Evolutionary conservation across 2,113 vertebrate species (phyloP), one percentile per base, ranked within the genome.

Genomic region (Guaruba guarouba): DNA sequence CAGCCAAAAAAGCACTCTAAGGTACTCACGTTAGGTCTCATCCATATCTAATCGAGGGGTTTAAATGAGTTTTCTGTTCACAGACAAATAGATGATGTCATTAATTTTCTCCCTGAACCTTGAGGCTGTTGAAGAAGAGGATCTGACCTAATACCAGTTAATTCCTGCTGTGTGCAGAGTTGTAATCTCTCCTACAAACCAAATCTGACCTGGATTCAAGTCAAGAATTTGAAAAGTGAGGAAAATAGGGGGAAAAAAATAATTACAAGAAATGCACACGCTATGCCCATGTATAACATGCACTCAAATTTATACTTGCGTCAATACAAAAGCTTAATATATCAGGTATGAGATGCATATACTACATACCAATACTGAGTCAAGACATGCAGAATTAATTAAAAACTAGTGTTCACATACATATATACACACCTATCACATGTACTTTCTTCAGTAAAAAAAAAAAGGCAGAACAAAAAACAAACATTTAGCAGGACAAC

Each of bases 111-210:
- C 62, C 41, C 37, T 62, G 70, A 95, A 89, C 74, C 69, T 13
- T 44, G 57, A 89, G 61, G 77, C 11, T 95, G 77, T 66, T 18
- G 28, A 93, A 81, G 94, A 92, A 73, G 83, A 93, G 68, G 79
- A 95, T 89, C 88, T 95, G 95, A 96, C 81, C 83, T 96, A 96
- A 96, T 92, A 93, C 88, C 88, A 91, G 92, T 79, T 97, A 97
- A 95, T 96, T 91, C 95, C 95, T 68, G 66, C 80, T 92, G 73
- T 77, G 73, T 76, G 44, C 88, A 91, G 86, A 92, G 86, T 33
- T 93, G 83, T 96, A 93, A 96, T 88, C 96, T 87, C 86, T 76
- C 66, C 66, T 77, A 54, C 86, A 95, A 94, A 94, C 70, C 70
- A 94, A 44, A 96, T 80, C 66, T 96, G 95, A 93, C 95, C 81